phyloP scores from a whole-genome alignment of 2,797 vertebrate genomes.

The Micromesistius poutassou region DNA sequence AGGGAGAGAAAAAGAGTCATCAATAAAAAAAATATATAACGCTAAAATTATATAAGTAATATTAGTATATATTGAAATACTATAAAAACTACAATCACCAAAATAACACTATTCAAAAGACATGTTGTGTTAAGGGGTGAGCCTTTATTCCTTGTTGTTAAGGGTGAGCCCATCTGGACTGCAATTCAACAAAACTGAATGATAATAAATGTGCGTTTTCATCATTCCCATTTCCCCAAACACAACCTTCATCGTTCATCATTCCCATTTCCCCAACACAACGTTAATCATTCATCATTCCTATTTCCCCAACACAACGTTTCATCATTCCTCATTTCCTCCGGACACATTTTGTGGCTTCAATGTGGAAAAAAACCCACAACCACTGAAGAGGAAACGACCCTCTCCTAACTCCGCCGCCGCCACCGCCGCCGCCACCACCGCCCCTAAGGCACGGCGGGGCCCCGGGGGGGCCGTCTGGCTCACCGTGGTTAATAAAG shows the following conservation, averaged over 20 bases:
- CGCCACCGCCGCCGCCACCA: no score
- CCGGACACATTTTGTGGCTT: background rate
- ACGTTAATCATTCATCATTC: no score
- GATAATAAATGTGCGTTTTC: no score
- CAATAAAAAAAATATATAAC: conserved; percentile 16
- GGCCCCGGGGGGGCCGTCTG: background rate
- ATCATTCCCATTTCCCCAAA: no score
- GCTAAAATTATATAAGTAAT: background rate
- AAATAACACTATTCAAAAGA: background rate
- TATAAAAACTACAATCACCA: background rate
- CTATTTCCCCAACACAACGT: background rate
- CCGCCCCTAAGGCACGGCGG: background rate
- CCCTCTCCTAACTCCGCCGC: no score
- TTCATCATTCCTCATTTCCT: background rate
- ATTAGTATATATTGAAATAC: background rate
- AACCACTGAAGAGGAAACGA: background rate
- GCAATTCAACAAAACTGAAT: no score
- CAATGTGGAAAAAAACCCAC: no score
- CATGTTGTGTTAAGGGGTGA: background rate
- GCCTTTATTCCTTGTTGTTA: no score
- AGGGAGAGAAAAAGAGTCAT: conserved; percentile 25
- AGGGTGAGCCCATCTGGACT: no score
- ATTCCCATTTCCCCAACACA: no score
- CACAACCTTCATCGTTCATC: no score
- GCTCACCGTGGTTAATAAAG: conserved; percentile 92